Percentiles rank a stretch among this genome's conserved stretches.
phyloP scores from a whole-genome alignment of 2,797 vertebrate genomes.

The Rhincodon typus region DNA sequence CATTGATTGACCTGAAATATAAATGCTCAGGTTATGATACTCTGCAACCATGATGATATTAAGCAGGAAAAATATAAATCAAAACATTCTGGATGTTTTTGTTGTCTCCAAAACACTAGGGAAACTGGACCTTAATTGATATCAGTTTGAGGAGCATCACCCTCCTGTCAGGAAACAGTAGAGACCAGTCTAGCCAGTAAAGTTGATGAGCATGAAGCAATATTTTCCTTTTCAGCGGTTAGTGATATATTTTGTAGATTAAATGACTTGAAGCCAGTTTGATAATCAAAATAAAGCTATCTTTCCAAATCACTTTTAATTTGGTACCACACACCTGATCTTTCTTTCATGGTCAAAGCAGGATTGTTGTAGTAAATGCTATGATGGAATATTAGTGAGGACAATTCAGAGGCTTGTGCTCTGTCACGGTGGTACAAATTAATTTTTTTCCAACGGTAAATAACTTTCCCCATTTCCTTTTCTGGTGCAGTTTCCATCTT shows the following conservation, averaged over 20 bases:
- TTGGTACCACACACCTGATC: not conserved
- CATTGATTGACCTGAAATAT: constrained; percentile 81
- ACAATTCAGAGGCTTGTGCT: not conserved
- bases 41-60: not conserved
- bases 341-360: not conserved
- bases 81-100: not conserved
- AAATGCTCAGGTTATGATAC: constrained; percentile 38
- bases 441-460: not conserved
- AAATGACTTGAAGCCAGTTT: no score
- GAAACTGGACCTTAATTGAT: not conserved
- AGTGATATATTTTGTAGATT: no score
- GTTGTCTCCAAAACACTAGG: not conserved
- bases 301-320: not conserved
- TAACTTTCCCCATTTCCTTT: not conserved
- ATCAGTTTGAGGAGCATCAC: not conserved
- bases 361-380: not conserved
- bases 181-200: no score
- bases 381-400: not conserved
- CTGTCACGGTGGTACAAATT: not conserved
- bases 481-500: not conserved
- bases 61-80: not conserved
- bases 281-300: not conserved
- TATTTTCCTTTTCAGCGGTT: no score
- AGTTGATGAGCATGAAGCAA: no score
- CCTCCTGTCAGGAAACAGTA: not conserved